Percentiles rank a stretch among this genome's conserved stretches.
phyloP scores from a whole-genome alignment of 2,797 vertebrate species.

The Ficedula albicollis region DNA sequence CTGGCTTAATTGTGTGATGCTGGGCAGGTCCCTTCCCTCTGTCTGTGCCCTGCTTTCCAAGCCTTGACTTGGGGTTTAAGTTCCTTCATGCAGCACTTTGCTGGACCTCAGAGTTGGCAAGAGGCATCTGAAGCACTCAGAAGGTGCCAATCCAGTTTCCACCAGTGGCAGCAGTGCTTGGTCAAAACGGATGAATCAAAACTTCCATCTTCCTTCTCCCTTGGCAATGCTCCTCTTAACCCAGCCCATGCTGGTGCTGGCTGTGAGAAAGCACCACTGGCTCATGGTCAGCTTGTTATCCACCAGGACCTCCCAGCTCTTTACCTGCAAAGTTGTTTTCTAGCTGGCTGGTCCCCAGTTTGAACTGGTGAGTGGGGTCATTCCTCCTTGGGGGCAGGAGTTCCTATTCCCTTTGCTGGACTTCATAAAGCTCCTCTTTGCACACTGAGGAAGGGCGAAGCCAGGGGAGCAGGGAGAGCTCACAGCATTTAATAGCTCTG shows the following conservation, averaged over 20 bases:
- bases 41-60: background rate
- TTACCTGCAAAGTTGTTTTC: background rate
- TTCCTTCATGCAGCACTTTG: background rate
- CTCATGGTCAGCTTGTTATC: background rate
- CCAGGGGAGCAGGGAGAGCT: background rate
- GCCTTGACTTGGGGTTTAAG: background rate
- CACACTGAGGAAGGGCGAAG: background rate
- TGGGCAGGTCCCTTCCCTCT: background rate
- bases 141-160: background rate
- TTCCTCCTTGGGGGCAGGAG: background rate
- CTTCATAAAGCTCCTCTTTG: background rate
- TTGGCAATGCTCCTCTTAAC: background rate
- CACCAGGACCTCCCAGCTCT: background rate
- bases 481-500: background rate
- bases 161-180: background rate
- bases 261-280: background rate
- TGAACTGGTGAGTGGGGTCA: background rate
- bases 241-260: background rate
- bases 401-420: background rate
- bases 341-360: background rate
- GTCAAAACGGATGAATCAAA: background rate
- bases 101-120: background rate
- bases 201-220: background rate
- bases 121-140: background rate
- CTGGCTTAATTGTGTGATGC: background rate